Evolutionary conservation across 2,113 vertebrate genomes (phyloP).

Genomic region (Suncus etruscus): DNA sequence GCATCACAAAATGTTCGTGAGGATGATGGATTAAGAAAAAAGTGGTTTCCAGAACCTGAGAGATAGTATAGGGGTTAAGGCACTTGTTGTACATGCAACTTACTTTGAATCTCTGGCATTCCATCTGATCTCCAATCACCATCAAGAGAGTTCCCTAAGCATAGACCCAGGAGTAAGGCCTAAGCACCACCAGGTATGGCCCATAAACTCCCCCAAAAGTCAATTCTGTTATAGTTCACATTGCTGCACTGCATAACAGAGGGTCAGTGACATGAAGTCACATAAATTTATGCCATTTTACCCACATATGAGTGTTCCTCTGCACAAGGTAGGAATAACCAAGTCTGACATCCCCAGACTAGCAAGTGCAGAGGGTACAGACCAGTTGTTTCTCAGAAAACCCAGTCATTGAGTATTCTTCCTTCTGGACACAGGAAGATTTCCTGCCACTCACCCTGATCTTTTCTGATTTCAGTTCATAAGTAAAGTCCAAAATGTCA

Average conservation of each 20-base stretch:
- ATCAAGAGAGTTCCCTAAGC: too few relatives aligned
- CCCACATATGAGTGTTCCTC: neutral
- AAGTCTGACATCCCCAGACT: too few relatives aligned
- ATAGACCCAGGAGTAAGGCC: too few relatives aligned
- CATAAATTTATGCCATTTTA: neutral
- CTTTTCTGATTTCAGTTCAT: neutral
- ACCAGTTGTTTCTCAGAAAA: rapidly evolving
- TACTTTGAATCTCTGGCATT: too few relatives aligned
- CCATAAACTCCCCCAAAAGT: neutral
- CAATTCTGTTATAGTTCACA: neutral
- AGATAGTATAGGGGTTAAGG: too few relatives aligned
- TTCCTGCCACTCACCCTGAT: too few relatives aligned
- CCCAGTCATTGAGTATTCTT: neutral
- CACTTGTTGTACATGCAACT: too few relatives aligned
- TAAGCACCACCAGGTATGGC: too few relatives aligned
- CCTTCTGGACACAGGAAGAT: neutral
- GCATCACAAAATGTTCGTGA: slow-evolving; percentile 62
- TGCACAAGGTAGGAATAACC: neutral
- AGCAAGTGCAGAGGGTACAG: neutral
- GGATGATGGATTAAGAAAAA: slow-evolving; percentile 43
- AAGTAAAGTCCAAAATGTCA: neutral
- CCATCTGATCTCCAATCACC: too few relatives aligned
- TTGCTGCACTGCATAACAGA: slow-evolving; percentile 5
- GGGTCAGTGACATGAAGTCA: neutral
- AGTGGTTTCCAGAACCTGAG: too few relatives aligned